phyloP scores from a whole-genome alignment of 2,797 vertebrate species.

The Sebastes vulpes region DNA sequence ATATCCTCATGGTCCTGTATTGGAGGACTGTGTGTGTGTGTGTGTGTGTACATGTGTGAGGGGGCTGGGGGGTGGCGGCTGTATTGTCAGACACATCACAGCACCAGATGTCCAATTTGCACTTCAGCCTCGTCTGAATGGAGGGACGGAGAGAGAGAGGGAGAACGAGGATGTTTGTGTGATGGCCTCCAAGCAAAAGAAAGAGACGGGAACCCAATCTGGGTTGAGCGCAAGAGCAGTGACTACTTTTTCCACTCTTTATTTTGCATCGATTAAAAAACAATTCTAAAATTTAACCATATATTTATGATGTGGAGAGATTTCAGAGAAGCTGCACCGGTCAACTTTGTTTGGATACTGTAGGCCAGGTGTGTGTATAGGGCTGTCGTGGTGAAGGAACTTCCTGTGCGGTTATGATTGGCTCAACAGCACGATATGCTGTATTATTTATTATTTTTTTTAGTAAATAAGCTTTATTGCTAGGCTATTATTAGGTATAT shows the following conservation, averaged over 20 bases:
- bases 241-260: slow-evolving; percentile 19
- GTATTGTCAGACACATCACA: slow-evolving; percentile 83
- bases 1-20: slow-evolving; percentile 38
- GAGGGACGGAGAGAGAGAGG: slow-evolving; percentile 72
- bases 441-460: too few relatives aligned
- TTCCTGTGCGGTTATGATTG: too few relatives aligned
- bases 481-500: too few relatives aligned
- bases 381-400: too few relatives aligned
- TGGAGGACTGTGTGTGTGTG: slow-evolving; percentile 15
- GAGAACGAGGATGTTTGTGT: slow-evolving; percentile 62
- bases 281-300: neutral
- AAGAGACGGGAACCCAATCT: slow-evolving; percentile 47
- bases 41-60: slow-evolving; percentile 35
- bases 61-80: slow-evolving; percentile 49
- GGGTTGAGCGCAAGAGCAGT: slow-evolving; percentile 29
- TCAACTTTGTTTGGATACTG: neutral
- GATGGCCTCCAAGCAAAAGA: slow-evolving; percentile 70
- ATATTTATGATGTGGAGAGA: slow-evolving; percentile 22
- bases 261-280: slow-evolving; percentile 8
- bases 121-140: slow-evolving; percentile 88
- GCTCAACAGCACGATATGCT: too few relatives aligned
- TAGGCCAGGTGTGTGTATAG: neutral
- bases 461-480: too few relatives aligned
- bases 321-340: neutral
- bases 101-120: slow-evolving; percentile 90